Conservation (phyloP, 2,888 invertebrate genomes). For the Diplazon laetatorius region DNA sequence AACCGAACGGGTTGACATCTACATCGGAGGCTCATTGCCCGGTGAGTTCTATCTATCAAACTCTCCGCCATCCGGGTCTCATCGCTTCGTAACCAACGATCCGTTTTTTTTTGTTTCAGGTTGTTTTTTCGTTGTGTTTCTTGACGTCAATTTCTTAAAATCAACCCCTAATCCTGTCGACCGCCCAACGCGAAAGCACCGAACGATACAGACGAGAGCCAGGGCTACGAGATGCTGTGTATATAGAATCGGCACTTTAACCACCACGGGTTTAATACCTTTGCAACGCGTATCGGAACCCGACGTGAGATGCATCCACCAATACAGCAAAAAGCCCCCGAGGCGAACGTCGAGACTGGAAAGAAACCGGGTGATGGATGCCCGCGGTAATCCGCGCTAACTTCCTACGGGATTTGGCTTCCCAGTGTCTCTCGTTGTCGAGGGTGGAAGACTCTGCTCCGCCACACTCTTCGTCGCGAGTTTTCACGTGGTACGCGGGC, state of each 20-base stretch:
- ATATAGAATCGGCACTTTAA: constrained; percentile 62
- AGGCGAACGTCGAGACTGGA: constrained; percentile 67
- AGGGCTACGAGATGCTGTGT: constrained; percentile 23
- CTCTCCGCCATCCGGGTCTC: constrained; percentile 26
- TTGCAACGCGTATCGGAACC: constrained; percentile 41
- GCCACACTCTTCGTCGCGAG: constrained; percentile 42
- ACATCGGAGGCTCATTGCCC: constrained; percentile 11
- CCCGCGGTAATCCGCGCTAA: constrained; percentile 81
- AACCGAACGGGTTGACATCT: constrained; percentile 33
- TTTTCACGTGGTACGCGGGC: constrained; percentile 35
- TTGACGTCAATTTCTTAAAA: constrained; percentile 56
- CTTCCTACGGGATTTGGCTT: constrained; percentile 80
- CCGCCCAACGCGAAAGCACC: constrained; percentile 45
- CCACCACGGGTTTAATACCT: constrained; percentile 55
- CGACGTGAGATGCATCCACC: constrained; percentile 39
- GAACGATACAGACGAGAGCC: constrained; percentile 56
- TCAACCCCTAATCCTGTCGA: constrained; percentile 62
- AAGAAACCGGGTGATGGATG: constrained; percentile 81
- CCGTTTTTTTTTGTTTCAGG: too few species aligned
- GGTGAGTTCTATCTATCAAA: constrained; percentile 42
- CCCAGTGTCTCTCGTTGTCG: constrained; percentile 63
- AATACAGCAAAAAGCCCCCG: constrained; percentile 40
- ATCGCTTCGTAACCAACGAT: constrained; percentile 21
- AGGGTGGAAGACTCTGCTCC: constrained; percentile 45
- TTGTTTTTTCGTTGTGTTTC: constrained; percentile 39